A percentile compares a stretch with the other conserved stretches of the same genome.
phyloP scores from a whole-genome alignment of 2,113 vertebrate genomes.

The Sylvilagus bachmani region DNA sequence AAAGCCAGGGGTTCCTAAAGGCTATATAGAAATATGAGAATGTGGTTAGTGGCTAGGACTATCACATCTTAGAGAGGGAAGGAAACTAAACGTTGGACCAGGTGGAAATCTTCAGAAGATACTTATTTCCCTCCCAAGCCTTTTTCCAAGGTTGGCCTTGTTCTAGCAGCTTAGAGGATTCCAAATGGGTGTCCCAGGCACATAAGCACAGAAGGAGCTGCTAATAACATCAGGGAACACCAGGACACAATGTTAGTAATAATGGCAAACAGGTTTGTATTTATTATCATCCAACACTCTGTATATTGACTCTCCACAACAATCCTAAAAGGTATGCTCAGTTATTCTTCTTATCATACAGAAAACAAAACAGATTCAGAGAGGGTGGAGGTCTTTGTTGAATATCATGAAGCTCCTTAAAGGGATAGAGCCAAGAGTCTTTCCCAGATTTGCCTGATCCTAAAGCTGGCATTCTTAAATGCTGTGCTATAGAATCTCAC shows the following conservation, averaged over 20 bases:
- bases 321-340: not conserved
- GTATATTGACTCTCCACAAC: not conserved
- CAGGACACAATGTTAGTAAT: not conserved
- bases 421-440: not conserved
- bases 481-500: not conserved
- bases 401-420: not conserved
- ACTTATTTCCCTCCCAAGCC: not conserved
- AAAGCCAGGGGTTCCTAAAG: not conserved
- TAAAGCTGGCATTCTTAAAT: not conserved
- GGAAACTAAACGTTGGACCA: not conserved
- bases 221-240: not conserved
- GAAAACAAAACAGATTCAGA: not conserved
- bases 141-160: not conserved
- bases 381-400: not conserved
- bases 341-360: not conserved
- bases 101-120: not conserved
- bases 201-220: not conserved
- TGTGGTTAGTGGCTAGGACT: not conserved
- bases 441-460: not conserved
- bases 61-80: not conserved
- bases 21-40: not conserved
- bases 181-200: not conserved
- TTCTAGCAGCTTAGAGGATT: not conserved
- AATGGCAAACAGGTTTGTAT: not conserved
- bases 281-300: not conserved